Evolutionary conservation across 2,888 invertebrate genomes (phyloP), one percentile per base, ranked within the genome.

Genomic region (Coleophora deauratella): DNA sequence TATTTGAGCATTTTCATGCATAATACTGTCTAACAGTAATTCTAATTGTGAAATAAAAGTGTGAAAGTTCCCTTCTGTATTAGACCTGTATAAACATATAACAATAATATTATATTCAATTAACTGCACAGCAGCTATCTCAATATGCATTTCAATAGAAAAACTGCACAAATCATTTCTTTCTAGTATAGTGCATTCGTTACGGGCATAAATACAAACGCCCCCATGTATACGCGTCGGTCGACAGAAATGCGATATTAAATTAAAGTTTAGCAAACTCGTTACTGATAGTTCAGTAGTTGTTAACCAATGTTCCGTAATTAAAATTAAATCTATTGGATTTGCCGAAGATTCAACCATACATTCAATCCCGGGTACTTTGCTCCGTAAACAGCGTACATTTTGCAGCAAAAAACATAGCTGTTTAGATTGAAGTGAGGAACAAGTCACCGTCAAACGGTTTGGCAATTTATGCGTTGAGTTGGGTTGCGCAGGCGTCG

Each of bases 121-220:
- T 7, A 41, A 9, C n/a, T 41, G 40, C 2, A 36, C 27, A 2
- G 40, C 40, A 1, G 40, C 40, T 12, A 41, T 33, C 13, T 41
- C 40, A 13, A 33, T 13, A 8, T 41, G 36, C 40, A 41, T 41
- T 36, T 41, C 40, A 1, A 36, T 27, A 1, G 40, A 36, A 27
- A 21, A 27, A 9, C 10, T 14, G 12, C 33, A 13, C 9, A 40
- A 27, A 9, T 38, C 38, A 27, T 4, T 21, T 9, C 38, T 33
- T 3, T 21, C 35, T 21, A 35, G 7, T 21, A 35, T 2, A n/a
- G 21, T 35, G n/a, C 13, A 3, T 7, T 10, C 13, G 6, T 21
- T 9, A 2, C n/a, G 35, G 1, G 21, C 35, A 21, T 35, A 35
- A 2, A 35, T 35, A n/a, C 15, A 15, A 1, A 21, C 21, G 3